A percentile compares a stretch with the other conserved stretches of the same genome.
phyloP scores from a whole-genome alignment of 2,888 invertebrate genomes.

The Drosophila sordidapex region DNA sequence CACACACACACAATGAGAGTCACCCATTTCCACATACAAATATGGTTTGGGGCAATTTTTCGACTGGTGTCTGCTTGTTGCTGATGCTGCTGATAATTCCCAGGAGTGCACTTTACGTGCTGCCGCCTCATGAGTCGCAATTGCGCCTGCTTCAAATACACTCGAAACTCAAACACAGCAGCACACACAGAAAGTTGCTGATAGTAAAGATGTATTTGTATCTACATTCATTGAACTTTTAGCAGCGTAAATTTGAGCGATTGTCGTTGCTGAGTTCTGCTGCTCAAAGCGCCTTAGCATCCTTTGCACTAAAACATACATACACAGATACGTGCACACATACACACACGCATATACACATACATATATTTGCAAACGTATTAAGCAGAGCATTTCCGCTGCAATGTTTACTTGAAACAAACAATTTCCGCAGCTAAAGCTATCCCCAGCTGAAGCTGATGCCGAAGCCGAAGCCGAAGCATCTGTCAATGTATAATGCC shows the following conservation, averaged over 20 bases:
- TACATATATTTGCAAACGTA: slow-evolving; percentile 20
- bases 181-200: slow-evolving; percentile 22
- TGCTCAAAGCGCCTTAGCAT: slow-evolving; percentile 8
- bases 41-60: slow-evolving; percentile 29
- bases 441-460: slow-evolving; percentile 13
- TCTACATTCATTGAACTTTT: slow-evolving; percentile 61
- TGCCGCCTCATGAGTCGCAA: slow-evolving; percentile 59
- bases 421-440: slow-evolving; percentile 69
- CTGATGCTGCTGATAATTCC: slow-evolving; percentile 56
- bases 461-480: slow-evolving; percentile 12
- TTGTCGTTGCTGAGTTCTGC: slow-evolving; percentile 45
- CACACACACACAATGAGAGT: slow-evolving; percentile 1
- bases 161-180: slow-evolving; percentile 5
- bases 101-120: slow-evolving; percentile 72
- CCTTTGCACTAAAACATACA: not conserved
- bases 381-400: slow-evolving; percentile 68
- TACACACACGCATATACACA: not conserved
- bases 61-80: slow-evolving; percentile 19
- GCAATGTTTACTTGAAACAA: slow-evolving; percentile 59
- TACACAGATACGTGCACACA: not conserved
- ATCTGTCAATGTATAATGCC: slow-evolving; percentile 41
- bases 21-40: slow-evolving; percentile 10
- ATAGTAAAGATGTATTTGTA: slow-evolving; percentile 18
- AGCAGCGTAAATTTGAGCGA: slow-evolving; percentile 38
- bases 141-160: slow-evolving; percentile 42